Evolutionary conservation across 2,113 vertebrate species (phyloP), one percentile per base, ranked within the genome.

Genomic region (Pipa parva): DNA sequence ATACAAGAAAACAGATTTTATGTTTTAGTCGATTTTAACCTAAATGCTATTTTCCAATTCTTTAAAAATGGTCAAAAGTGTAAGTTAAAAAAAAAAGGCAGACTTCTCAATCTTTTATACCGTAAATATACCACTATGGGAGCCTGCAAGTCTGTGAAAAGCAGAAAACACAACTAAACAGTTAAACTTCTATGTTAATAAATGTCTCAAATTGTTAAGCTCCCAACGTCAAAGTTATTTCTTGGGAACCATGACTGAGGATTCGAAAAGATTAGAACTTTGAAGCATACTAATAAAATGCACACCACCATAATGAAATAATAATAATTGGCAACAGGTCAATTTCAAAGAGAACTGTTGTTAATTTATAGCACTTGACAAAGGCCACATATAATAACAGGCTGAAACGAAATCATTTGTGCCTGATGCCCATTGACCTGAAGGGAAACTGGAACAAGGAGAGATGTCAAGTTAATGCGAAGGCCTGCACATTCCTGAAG

Each of bases 361-460:
- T 48, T 66, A 57, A 27, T 57, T 29, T 12, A 18, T 20, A 29
- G 51, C 37, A 56, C 26, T 25, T 33, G 27, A 68, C 64, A 68
- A 59, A 59, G 55, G 28, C 37, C 26, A 7, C 27, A n/a, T 46
- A 37, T 21, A 27, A 28, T 24, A 13, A 25, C 24, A 27, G 50
- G 49, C 20, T 29, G 27, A 20, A 58, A 21, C 18, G 20, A 48
- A 58, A 10, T 58, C 51, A 31, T 27, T 45, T 18, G 63, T 37
- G 63, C 37, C 56, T 45, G 42, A 21, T 51, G 55, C 56, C 55
- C 45, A 50, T 29, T 59, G 55, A 69, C 46, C 65, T 59, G 57
- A 46, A 69, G 57, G 46, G 17, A 37, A 37, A 52, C 42, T 18
- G 12, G 13, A 29, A 58, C 26, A 65, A 55, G 18, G 21, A 42